phyloP scores from a whole-genome alignment of 2,888 invertebrate species.

The Chorisops tibialis region DNA sequence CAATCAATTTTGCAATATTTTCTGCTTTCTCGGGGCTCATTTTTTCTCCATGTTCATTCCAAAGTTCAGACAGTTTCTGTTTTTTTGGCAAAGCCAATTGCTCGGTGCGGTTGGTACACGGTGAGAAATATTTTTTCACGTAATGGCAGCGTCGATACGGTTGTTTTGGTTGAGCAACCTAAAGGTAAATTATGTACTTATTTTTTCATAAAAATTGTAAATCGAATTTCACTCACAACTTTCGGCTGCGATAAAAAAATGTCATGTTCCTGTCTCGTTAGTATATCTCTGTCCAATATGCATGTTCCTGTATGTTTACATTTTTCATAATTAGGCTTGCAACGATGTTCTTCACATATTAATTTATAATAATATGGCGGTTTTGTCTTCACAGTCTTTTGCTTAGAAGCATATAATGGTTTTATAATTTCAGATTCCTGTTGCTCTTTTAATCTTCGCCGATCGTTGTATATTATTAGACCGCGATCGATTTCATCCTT shows the following conservation, averaged over 20 bases:
- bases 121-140: background rate
- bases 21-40: background rate
- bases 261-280: slow-evolving; percentile 1
- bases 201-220: background rate
- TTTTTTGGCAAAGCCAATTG: slow-evolving; percentile 10
- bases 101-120: slow-evolving; percentile 5
- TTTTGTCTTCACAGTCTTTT: background rate
- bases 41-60: background rate
- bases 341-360: background rate
- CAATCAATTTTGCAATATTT: background rate
- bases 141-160: background rate
- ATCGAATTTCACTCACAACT: background rate
- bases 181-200: background rate
- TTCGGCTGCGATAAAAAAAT: slow-evolving; percentile 3
- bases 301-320: slow-evolving; percentile 1
- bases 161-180: background rate
- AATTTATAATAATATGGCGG: background rate
- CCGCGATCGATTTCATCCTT: slow-evolving; percentile 6
- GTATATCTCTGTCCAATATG: slow-evolving; percentile 5
- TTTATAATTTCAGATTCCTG: background rate
- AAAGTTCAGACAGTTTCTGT: background rate
- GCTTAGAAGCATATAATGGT: background rate
- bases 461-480: background rate
- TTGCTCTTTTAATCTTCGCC: background rate
- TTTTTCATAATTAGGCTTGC: background rate